Conservation (phyloP, 2,888 invertebrate genomes). For the Tiphia femorata region DNA sequence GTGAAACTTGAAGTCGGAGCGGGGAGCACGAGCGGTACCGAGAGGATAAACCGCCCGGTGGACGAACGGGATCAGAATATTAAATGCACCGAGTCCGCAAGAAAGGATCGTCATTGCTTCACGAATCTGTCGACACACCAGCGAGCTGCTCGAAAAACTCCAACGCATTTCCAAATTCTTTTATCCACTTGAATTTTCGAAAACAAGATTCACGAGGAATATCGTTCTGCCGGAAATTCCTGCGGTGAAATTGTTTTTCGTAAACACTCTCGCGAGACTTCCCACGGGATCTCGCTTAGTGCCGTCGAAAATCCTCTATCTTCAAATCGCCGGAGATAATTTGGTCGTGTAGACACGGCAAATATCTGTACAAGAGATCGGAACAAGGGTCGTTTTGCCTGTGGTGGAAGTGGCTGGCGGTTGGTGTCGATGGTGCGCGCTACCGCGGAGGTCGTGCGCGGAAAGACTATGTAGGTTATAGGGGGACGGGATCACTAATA, state of each 20-base stretch:
- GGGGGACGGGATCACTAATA: conserved; percentile 62
- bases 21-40: conserved; percentile 1
- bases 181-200: too few species aligned
- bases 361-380: conserved; percentile 66
- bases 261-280: background rate
- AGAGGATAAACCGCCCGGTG: conserved; percentile 26
- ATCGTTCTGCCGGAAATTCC: too few species aligned
- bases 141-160: background rate
- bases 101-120: background rate
- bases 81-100: conserved; percentile 41
- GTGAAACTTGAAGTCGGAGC: conserved; percentile 12
- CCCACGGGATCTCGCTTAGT: background rate
- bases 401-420: conserved; percentile 28
- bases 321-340: conserved; percentile 63
- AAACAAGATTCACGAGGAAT: too few species aligned
- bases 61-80: conserved; percentile 58
- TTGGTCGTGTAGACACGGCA: conserved; percentile 64
- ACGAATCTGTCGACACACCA: background rate
- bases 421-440: conserved; percentile 21
- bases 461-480: conserved; percentile 60
- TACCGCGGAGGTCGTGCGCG: conserved; percentile 32
- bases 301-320: conserved; percentile 60
- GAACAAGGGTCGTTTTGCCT: conserved; percentile 53
- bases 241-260: background rate
- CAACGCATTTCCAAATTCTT: background rate